Base-by-base conservation (phyloP, 92 coral and sea anemone genomes). In the Zoanthus gigantus region DNA sequence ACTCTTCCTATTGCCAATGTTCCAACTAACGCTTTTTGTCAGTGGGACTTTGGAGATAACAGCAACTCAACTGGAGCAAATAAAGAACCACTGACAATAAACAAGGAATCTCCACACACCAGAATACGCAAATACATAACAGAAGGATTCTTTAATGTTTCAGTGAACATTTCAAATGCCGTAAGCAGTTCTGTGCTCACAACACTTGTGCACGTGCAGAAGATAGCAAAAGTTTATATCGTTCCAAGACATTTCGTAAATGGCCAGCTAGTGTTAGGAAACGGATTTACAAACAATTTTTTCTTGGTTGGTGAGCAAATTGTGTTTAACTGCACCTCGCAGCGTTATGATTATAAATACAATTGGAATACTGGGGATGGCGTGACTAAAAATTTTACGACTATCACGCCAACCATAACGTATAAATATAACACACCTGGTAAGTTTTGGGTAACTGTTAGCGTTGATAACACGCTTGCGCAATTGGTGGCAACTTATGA, bases 161-260 rank as follows among this genome's bases (percentile, higher is more conserved):
- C 92, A 16, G 98, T 94, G 16, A 95, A 93, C 78, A 87, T 96
- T 67, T 92, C 95, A 42, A 96, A 96, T 87, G 91, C 95, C 77
- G 97, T 96, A 14, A 96, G 99, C 73, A 86, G 80, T 76, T 61
- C 34, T 4, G 84, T 92, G 60, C 29, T 95, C 34, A 58, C 86
- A 58, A 91, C 75, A 5, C 54, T 45, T 3, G 87, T 90, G 5
- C 87, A 93, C 71, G 94, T 96, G 8, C 91, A 89, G 83, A 78
- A 89, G 67, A 31, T 92, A 10, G 45, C 57, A 12, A 76, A 75
- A 14, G 93, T 90, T 10, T 37, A 71, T 32, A 85, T 96, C 18
- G 50, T 65, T 12, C 79, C 90, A 7, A 45, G 16, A 31, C 91
- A 90, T 56, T 13, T 81, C 9, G 88, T 87, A 44, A 83, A 84